phyloP scores from a whole-genome alignment of 1,140 invertebrate genomes.

The Listronotus oregonensis region DNA sequence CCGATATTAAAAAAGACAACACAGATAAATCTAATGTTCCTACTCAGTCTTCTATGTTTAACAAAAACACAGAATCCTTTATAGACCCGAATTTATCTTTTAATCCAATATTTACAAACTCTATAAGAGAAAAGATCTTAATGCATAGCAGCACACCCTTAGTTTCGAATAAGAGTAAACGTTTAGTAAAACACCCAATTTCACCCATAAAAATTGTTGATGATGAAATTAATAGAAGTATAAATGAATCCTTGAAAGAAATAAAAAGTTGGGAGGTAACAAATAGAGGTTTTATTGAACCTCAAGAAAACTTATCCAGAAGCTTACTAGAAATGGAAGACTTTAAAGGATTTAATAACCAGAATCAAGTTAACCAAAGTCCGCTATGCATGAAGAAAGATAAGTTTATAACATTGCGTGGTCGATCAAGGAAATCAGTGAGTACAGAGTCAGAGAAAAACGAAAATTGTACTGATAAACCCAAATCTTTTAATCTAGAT shows the following conservation, averaged over 20 bases:
- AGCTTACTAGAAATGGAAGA: background rate
- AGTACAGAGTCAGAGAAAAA: background rate
- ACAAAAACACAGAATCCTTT: background rate
- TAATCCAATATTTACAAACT: conserved; percentile 12
- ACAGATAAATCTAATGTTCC: background rate
- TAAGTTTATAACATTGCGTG: background rate
- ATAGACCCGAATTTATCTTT: conserved; percentile 1
- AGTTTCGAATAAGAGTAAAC: background rate
- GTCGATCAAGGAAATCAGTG: too few relatives aligned
- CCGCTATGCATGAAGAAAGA: background rate
- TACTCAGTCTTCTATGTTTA: background rate
- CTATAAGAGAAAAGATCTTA: conserved; percentile 11
- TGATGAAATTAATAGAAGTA: conserved; percentile 10
- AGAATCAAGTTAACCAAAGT: background rate
- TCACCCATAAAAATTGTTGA: conserved; percentile 13
- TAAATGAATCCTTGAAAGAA: conserved; percentile 14
- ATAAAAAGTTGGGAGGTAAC: conserved; percentile 7
- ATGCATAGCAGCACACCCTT: conserved; percentile 19
- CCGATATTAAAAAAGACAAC: background rate
- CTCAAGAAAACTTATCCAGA: background rate
- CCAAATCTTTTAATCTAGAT: conserved; percentile 2
- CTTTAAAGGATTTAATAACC: background rate
- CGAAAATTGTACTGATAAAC: background rate
- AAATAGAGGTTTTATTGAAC: background rate
- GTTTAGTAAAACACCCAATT: conserved; percentile 12